Evolutionary conservation across 1,140 invertebrate species (phyloP), one percentile per base, ranked within the genome.

Genomic region (Drosophila obscura): DNA sequence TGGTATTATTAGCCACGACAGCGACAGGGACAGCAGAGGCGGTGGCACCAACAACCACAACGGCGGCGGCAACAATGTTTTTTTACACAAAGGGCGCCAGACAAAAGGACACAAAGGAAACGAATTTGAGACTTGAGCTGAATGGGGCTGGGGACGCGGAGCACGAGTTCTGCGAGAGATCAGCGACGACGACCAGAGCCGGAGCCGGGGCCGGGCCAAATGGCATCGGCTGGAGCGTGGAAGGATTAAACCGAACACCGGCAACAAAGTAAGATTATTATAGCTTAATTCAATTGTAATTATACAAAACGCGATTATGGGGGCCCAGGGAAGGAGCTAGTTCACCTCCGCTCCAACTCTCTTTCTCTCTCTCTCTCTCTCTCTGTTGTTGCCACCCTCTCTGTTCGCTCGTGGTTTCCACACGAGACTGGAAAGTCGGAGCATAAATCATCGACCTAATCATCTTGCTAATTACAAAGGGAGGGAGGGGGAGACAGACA

Each of bases 201-300:
- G n/a, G n/a, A n/a, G n/a, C n/a, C n/a, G n/a, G n/a, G n/a, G n/a
- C n/a, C n/a, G 28, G 28, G 28, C 7, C 28, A 31, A 31, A 31
- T 9, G 31, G 31, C 31, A 13, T 39, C 11, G 35, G 35, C 35
- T 13, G 35, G 35, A 13, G 11, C 4, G 11, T 13, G 35, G 11
- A 39, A 39, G 15, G 39, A 71, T 46, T 69, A 69, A 45, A n/a
- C 35, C 44, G 65, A 50, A 59, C 48, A 66, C 63, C 31, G 11
- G 11, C 51, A 41, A 58, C 65, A 44, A 58, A 64, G 49, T 60
- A 62, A 67, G 56, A 67, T 88, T 77, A 80, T 89, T 80, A 77
- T 88, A 88, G 76, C 80, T 83, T 88, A 88, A 88, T 88, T 77
- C 87, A 88, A 80, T 77, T 83, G 65, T 83, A 83, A 83, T 77